Evolutionary conservation across 1,140 invertebrate species (phyloP), one percentile per base, ranked within the genome.

Genomic region (Tachypleus tridentatus): DNA sequence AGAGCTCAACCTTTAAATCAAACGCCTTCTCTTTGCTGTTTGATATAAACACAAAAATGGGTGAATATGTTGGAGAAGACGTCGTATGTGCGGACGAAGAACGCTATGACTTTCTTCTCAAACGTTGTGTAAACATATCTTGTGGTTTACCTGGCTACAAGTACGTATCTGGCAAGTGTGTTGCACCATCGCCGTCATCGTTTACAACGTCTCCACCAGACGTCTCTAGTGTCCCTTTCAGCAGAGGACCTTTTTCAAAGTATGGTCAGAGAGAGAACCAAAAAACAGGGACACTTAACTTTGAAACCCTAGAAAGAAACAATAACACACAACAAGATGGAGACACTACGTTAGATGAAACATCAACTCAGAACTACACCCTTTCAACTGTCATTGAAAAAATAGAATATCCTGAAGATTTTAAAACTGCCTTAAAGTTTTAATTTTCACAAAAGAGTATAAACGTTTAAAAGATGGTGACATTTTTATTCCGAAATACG

Each of bases 71-170:
- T 1, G 79, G 79, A 0, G 71, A 73, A 56, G 64, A 71, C 0
- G 68, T 70, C 49, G 67, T 70, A 49, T 80, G 66, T 47, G 51
- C 57, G 3, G 57, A 68, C 2, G 70, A 71, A 9, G 70, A 79
- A 67, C 72, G 81, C 9, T 82, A 74, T 67, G 82, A 84, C 72
- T 80, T 81, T 3, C 81, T 82, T 69, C 79, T 77, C 69, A 76
- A 77, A 68, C 77, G 73, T 50, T 82, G 81, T 61, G 5, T 5
- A 5, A 10, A 56, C 10, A 57, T 5, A 8, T 10, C 11, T 8
- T 60, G 58, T 11, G 58, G 58, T 52, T 62, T 3, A 5, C 10
- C 9, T 51, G n/a, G 3, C 10, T 62, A 10, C 10, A 11, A 60
- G 10, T 62, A 6, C 11, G 5, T 62, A 57, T 48, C n/a, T 4